Evolutionary conservation across 2,888 invertebrate genomes (phyloP).

Genomic region (Rutpela maculata): DNA sequence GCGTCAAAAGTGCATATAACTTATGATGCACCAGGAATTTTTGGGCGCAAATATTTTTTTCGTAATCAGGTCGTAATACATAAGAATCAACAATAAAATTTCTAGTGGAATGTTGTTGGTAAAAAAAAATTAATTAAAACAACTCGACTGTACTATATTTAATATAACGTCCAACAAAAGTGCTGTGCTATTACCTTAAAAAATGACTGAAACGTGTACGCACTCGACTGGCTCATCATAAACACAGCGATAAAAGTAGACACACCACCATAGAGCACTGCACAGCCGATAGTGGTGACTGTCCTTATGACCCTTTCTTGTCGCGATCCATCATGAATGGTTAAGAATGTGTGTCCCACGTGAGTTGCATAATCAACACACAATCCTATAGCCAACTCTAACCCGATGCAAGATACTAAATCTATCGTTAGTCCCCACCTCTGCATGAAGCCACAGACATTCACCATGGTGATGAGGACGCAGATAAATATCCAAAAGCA

Average conservation of each 20-base stretch:
- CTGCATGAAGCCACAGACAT: constrained; percentile 87
- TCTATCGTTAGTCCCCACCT: constrained; percentile 89
- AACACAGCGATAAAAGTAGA: constrained; percentile 85
- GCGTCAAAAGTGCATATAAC: too few species aligned
- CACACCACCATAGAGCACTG: constrained; percentile 86
- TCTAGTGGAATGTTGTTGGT: too few species aligned
- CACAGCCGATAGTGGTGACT: constrained; percentile 84
- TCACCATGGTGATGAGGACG: constrained; percentile 83
- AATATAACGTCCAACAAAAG: too few species aligned
- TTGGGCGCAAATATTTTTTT: too few species aligned
- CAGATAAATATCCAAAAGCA: constrained; percentile 88
- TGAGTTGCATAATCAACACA: constrained; percentile 91
- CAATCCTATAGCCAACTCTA: constrained; percentile 87
- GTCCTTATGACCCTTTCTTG: constrained; percentile 80
- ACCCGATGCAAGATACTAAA: constrained; percentile 85
- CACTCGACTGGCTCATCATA: constrained; percentile 82
- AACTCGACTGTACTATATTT: too few species aligned
- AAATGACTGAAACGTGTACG: constrained; percentile 86
- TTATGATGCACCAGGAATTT: too few species aligned
- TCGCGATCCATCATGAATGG: constrained; percentile 75
- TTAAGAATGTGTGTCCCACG: constrained; percentile 87
- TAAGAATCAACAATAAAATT: too few species aligned
- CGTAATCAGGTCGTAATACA: too few species aligned
- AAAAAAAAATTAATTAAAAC: too few species aligned
- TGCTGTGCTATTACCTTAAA: constrained; percentile 78